A percentile compares a stretch with the other conserved stretches of the same genome.
Evolutionary conservation across 1,140 invertebrate genomes (phyloP).

Genomic region (Pseudomyrmex flavicornis): DNA sequence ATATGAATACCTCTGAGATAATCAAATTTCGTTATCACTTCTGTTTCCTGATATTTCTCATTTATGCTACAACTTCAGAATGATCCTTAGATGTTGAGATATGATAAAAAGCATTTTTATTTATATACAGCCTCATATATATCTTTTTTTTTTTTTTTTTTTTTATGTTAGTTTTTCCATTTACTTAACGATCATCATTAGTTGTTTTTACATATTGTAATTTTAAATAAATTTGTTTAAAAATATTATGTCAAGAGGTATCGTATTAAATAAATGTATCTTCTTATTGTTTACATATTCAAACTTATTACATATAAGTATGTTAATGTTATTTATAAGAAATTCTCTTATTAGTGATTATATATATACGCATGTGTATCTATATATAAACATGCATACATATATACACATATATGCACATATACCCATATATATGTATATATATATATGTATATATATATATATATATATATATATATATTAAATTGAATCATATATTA

Average conservation of each 20-base stretch:
- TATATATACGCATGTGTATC: no score
- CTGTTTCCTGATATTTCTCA: slow-evolving; percentile 10
- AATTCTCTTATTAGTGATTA: not conserved
- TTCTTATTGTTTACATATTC: slow-evolving; percentile 46
- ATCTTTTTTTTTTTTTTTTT: slow-evolving; percentile 18
- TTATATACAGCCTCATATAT: slow-evolving; percentile 70
- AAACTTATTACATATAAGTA: slow-evolving; percentile 14
- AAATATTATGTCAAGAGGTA: slow-evolving; percentile 69
- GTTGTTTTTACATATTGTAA: slow-evolving; percentile 35
- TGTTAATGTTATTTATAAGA: slow-evolving; percentile 37
- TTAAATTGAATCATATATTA: not conserved
- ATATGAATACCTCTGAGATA: slow-evolving; percentile 59
- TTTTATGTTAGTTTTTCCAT: slow-evolving; percentile 25
- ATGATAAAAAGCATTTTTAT: slow-evolving; percentile 70
- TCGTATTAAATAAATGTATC: slow-evolving; percentile 44
- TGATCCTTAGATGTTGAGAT: slow-evolving; percentile 60
- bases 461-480: slow-evolving; percentile 51
- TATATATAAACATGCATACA: no score
- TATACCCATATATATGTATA: slow-evolving; percentile 44
- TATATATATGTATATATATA: slow-evolving; percentile 54
- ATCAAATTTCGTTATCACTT: slow-evolving; percentile 23
- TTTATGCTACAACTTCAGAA: slow-evolving; percentile 60
- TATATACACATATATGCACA: slow-evolving; percentile 29
- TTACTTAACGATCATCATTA: slow-evolving; percentile 26
- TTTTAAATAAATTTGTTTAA: slow-evolving; percentile 70